Conservation (phyloP, 2,797 vertebrate species). For the Tympanoctomys barrerae region DNA sequence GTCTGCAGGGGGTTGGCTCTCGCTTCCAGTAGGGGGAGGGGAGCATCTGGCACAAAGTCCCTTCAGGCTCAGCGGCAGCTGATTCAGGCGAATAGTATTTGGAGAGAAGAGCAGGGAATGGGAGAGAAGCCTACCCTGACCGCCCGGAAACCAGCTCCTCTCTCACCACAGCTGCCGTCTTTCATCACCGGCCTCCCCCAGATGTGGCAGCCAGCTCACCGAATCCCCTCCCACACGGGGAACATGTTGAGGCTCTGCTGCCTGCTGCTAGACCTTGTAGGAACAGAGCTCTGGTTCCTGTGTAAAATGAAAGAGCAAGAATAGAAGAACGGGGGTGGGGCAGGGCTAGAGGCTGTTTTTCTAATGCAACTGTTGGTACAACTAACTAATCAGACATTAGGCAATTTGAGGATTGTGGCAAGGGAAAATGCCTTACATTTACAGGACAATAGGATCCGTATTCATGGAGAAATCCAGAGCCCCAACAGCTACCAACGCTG, state of each 20-base stretch:
- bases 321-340: not conserved
- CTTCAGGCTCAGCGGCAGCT: constrained; percentile 71
- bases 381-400: not conserved
- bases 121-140: constrained; percentile 54
- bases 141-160: constrained; percentile 69
- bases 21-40: constrained; percentile 13
- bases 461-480: not conserved
- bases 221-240: constrained; percentile 68
- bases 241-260: constrained; percentile 45
- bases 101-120: constrained; percentile 54
- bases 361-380: not conserved
- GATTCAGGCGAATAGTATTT: constrained; percentile 76
- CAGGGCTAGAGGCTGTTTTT: not conserved
- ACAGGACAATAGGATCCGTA: not conserved
- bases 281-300: not conserved
- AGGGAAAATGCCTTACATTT: not conserved
- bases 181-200: constrained; percentile 78
- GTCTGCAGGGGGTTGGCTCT: not conserved
- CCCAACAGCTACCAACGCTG: not conserved
- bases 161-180: constrained; percentile 76
- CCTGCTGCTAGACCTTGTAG: not conserved
- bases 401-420: not conserved
- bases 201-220: constrained; percentile 73
- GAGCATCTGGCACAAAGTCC: constrained; percentile 65
- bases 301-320: not conserved